Evolutionary conservation across 2,113 vertebrate genomes (phyloP).

Genomic region (Tenrec ecaudatus): DNA sequence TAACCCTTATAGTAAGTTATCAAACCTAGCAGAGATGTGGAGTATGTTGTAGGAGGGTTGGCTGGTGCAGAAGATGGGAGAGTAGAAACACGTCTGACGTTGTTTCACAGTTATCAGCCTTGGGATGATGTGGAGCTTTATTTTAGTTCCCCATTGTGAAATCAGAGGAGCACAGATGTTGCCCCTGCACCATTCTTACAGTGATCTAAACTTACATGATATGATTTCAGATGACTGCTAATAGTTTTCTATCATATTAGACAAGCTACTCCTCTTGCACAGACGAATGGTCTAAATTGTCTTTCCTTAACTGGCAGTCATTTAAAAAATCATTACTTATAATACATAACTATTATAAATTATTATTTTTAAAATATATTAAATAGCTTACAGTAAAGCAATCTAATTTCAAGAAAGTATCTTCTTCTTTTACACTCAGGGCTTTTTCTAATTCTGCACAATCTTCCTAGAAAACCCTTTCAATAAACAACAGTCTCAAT

Average conservation of each 20-base stretch:
- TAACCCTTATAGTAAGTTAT: too few relatives aligned
- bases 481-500: not conserved
- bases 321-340: slow-evolving; percentile 30
- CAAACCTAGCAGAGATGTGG: too few relatives aligned
- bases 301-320: not conserved
- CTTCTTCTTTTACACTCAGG: not conserved
- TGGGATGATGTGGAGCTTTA: too few relatives aligned
- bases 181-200: too few relatives aligned
- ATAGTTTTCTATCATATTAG: not conserved
- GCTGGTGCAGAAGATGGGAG: too few relatives aligned
- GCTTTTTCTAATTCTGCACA: not conserved
- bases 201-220: not conserved
- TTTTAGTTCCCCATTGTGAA: too few relatives aligned
- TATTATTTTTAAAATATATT: slow-evolving; percentile 41
- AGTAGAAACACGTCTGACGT: too few relatives aligned
- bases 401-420: not conserved
- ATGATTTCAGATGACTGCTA: not conserved
- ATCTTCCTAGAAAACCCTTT: not conserved
- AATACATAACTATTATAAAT: not conserved
- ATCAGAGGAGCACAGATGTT: too few relatives aligned
- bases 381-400: not conserved
- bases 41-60: too few relatives aligned
- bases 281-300: not conserved
- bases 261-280: not conserved
- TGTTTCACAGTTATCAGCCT: too few relatives aligned